Base-by-base conservation (phyloP, 2,888 invertebrate species). In the Tillus elongatus region DNA sequence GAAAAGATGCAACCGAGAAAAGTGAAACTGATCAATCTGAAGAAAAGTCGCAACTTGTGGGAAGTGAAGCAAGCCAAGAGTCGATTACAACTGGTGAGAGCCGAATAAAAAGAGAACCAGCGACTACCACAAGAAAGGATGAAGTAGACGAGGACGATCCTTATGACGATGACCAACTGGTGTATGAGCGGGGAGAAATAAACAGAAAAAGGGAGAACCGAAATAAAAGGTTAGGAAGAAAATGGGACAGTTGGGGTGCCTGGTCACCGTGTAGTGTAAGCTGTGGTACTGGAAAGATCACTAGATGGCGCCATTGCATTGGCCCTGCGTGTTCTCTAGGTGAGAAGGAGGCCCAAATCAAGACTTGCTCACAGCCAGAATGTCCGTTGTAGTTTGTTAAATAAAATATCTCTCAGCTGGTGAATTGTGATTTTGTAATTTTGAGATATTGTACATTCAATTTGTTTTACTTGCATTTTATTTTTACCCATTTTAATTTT, bases 331-430 rank as follows among this genome's bases (percentile, higher is more conserved):
- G 71, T 49, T 59, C 61, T 6, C 36, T 56, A 2, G 70, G 69
- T 9, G 70, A 70, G 46, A 71, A 71, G 41, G 70, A 70, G 47
- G 70, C 70, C 3, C 70, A 71, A 52, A 64, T 71, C 40, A 69
- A 64, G 51, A 68, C 64, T 3, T 71, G 70, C 46, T 63, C 65
- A 13, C 48, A 61, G 40, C 52, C 66, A 27, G 57, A 67, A 2
- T 70, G 70, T 44, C n/a, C n/a, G n/a, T n/a, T n/a, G n/a, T n/a
- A n/a, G n/a, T n/a, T n/a, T n/a, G n/a, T n/a, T n/a, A n/a, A n/a
- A n/a, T n/a, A n/a, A n/a, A n/a, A n/a, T n/a, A n/a, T n/a, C n/a
- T n/a, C n/a, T n/a, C n/a, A n/a, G n/a, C n/a, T n/a, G n/a, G n/a
- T n/a, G n/a, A n/a, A n/a, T n/a, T n/a, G n/a, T n/a, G n/a, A n/a